A percentile compares a stretch with the other conserved stretches of the same genome.
phyloP scores from a whole-genome alignment of 2,797 vertebrate genomes.

The Micrastur ruficollis region DNA sequence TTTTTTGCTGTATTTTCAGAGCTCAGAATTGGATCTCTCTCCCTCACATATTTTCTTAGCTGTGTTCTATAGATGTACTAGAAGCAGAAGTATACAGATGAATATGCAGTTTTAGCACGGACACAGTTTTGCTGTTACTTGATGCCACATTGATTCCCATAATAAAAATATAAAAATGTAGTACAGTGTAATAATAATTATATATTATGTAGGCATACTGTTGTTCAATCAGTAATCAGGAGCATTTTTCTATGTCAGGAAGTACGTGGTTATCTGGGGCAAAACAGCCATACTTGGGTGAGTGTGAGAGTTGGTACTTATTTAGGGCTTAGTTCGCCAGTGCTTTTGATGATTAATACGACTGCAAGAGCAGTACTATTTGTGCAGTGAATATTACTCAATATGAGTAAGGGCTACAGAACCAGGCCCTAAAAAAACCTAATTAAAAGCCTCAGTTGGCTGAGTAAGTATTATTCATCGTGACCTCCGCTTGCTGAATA shows the following conservation, averaged over 20 bases:
- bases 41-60: neutral
- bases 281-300: neutral
- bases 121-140: neutral
- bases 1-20: neutral
- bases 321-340: neutral
- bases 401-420: conserved; percentile 20
- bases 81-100: neutral
- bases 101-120: neutral
- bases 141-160: neutral
- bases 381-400: neutral
- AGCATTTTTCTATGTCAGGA: neutral
- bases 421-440: neutral
- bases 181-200: neutral
- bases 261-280: neutral
- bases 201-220: neutral
- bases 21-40: neutral
- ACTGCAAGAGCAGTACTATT: neutral
- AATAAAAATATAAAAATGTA: neutral
- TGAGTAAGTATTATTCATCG: conserved; percentile 15
- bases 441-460: conserved; percentile 9
- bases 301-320: neutral
- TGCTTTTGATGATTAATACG: neutral
- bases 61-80: neutral
- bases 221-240: neutral
- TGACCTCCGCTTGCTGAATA: neutral